These are phyloP conservation scores for Phycodurus eques DNA, from an alignment of 2,113 vertebrate species.

Conservation along the genomic window DNA sequence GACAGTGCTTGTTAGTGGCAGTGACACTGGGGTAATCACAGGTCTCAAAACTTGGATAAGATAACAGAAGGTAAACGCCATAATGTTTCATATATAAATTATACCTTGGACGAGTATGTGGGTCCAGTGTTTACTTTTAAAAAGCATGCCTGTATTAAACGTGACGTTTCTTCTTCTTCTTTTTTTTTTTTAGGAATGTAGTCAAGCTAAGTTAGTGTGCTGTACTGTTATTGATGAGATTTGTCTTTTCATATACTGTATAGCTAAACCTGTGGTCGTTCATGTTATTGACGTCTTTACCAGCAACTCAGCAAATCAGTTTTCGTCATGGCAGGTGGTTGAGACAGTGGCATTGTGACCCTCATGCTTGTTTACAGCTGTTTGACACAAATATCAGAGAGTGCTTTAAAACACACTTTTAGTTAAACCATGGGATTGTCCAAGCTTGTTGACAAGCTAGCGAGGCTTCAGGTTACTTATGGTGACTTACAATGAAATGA, in stretches of 20 bases:
- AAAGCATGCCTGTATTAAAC: neutral
- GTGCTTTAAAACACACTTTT: neutral
- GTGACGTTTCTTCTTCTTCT: neutral
- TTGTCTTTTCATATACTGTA: neutral
- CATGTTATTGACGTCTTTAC: neutral
- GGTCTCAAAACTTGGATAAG: constrained; percentile 25
- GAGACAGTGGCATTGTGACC: neutral
- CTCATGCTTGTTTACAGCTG: neutral
- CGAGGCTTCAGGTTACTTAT: neutral
- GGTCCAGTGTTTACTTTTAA: neutral
- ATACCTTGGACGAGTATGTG: neutral
- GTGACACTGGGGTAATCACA: neutral
- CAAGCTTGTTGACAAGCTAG: neutral
- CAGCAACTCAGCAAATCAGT: neutral
- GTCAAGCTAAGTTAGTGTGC: neutral
- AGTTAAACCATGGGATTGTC: neutral
- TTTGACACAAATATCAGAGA: neutral
- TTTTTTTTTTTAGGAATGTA: neutral
- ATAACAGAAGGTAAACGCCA: constrained; percentile 1
- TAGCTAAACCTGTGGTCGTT: neutral
- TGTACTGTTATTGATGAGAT: neutral
- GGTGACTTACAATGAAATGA: neutral
- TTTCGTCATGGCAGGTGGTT: no score
- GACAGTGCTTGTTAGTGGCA: neutral
- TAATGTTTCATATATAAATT: neutral